Evolutionary conservation across 2,797 vertebrate species (phyloP).

Genomic region (Oreonectes daqikongensis): DNA sequence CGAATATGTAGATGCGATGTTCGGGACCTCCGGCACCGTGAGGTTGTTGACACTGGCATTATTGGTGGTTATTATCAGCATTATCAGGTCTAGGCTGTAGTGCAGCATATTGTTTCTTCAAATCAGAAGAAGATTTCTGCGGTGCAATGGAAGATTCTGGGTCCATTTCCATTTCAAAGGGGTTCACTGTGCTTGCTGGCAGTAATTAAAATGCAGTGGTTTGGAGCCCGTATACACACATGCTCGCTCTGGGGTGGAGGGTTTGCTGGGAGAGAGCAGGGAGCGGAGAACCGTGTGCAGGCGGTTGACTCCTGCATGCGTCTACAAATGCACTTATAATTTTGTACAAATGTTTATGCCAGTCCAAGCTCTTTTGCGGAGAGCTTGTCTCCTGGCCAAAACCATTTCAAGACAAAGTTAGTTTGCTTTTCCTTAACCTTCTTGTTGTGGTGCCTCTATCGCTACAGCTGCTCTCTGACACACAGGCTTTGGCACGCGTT

Average conservation of each 20-base stretch:
- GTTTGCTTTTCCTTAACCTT: conserved; percentile 81
- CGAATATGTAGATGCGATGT: conserved; percentile 78
- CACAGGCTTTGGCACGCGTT: conserved; percentile 53
- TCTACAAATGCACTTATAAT: conserved; percentile 88
- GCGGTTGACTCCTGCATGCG: conserved; percentile 84
- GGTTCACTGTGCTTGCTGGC: conserved; percentile 87
- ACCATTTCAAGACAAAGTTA: conserved; percentile 84
- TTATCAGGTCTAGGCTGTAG: conserved; percentile 91
- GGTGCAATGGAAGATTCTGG: conserved; percentile 87
- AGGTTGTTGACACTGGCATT: conserved; percentile 66
- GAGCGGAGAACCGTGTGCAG: conserved; percentile 79
- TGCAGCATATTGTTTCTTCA: conserved; percentile 91
- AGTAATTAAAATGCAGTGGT: conserved; percentile 99
- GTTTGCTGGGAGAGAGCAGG: conserved; percentile 78
- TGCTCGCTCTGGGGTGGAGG: conserved; percentile 73
- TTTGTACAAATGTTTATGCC: conserved; percentile 89
- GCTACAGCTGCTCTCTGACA: conserved; percentile 78
- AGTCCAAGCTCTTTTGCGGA: conserved; percentile 85
- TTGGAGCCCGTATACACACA: conserved; percentile 78
- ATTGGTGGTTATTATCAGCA: conserved; percentile 80
- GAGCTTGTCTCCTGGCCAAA: conserved; percentile 84
- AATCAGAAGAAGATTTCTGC: conserved; percentile 95
- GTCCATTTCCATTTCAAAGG: conserved; percentile 99
- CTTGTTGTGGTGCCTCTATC: conserved; percentile 84
- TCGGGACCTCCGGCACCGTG: conserved; percentile 62